These are phyloP conservation scores for Rotaria macrura DNA, from an alignment of 2,888 invertebrate species.

Conservation along the genomic window DNA sequence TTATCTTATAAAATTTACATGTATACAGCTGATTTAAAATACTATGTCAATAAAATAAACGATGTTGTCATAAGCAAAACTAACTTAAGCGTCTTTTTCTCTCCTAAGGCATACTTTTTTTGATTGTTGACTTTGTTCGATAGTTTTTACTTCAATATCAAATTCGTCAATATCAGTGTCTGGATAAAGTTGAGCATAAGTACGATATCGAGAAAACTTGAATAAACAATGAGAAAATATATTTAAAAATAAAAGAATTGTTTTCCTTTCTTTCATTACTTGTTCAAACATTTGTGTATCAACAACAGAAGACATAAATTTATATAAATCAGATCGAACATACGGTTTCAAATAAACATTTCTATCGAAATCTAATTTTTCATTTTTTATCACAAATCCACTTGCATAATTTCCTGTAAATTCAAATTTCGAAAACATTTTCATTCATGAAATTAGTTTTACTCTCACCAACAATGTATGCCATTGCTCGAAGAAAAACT, in stretches of 20 bases:
- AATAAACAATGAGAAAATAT: background rate
- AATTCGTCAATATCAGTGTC: background rate
- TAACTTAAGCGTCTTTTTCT: too few relatives aligned
- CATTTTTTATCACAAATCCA: background rate
- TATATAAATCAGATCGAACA: background rate
- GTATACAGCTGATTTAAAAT: too few relatives aligned
- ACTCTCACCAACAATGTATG: background rate
- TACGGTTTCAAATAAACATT: background rate
- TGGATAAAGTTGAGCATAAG: background rate
- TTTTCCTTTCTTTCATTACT: background rate
- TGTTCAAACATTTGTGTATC: conserved; percentile 21
- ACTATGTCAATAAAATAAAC: too few relatives aligned
- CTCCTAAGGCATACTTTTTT: background rate
- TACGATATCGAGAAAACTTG: background rate
- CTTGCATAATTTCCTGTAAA: background rate
- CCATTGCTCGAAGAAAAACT: background rate
- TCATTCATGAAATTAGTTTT: background rate
- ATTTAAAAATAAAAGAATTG: background rate
- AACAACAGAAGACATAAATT: background rate
- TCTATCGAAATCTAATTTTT: background rate
- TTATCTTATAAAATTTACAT: too few relatives aligned
- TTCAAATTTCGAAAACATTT: background rate
- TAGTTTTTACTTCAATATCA: background rate
- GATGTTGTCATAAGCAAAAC: too few relatives aligned
- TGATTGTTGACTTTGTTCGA: background rate